Base-by-base conservation (phyloP, 1,140 invertebrate species). In the Tetramorium parvispinum region DNA sequence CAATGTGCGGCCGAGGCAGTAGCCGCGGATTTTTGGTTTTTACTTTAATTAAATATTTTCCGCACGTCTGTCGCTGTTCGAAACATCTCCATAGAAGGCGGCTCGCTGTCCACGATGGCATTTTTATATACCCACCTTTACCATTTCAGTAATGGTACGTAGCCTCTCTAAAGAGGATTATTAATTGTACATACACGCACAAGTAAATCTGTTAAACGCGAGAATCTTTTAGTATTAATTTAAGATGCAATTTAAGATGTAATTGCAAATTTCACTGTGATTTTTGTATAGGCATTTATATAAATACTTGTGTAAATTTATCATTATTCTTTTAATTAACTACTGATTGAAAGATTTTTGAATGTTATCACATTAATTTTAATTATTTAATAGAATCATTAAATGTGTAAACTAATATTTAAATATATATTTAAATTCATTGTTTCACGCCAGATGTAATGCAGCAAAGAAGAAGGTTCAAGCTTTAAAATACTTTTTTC, bases 41-140 rank as follows among this genome's bases (percentile, higher is more conserved):
- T 87, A 89, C 91, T 88, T 92, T 93, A 92, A 93, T 93, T 93
- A 93, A 93, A 93, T 93, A 93, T 91, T 91, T 91, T 87, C 77
- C 61, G 85, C 76, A 73, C 11, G 88, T 87, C 83, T 51, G 75
- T 79, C 89, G 81, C 55, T 88, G 85, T 71, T 78, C 46, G 70
- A 78, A 82, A 68, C 89, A 75, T 55, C 46, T 59, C 89, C 85
- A 85, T 89, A 68, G 79, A 87, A 90, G 76, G 65, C 63, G 51
- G 79, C 32, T 87, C 88, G 61, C 81, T 87, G 51, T 59, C 66
- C 85, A 53, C 77, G 46, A 32, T 55, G 88, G 76, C 55, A 85
- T 85, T 85, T 87, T 83, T 85, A 73, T 46, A 83, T 43, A 75
- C 53, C 68, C 68, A 13, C 32, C 68, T 27, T 61, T 59, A 49